phyloP scores from a whole-genome alignment of 2,888 invertebrate genomes.

The Anticlea derivata region DNA sequence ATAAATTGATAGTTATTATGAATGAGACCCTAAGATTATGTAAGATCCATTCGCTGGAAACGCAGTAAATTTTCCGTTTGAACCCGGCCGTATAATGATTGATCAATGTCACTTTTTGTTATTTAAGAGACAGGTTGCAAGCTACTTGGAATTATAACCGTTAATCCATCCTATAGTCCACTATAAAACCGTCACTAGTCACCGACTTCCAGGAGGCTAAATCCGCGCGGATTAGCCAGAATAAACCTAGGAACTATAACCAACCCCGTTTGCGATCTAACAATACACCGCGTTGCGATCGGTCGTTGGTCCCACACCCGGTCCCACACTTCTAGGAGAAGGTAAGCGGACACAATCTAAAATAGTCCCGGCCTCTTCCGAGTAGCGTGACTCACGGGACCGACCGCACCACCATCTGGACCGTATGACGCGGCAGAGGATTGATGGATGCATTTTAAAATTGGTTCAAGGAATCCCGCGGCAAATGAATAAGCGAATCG shows the following conservation, averaged over 20 bases:
- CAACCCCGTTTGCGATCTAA: slow-evolving; percentile 77
- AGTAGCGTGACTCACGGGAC: slow-evolving; percentile 77
- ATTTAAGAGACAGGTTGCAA: background rate
- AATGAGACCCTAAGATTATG: too few species aligned
- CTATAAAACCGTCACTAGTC: slow-evolving; percentile 22
- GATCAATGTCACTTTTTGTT: background rate
- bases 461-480: slow-evolving; percentile 21
- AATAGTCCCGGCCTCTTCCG: slow-evolving; percentile 80
- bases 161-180: background rate
- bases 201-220: slow-evolving; percentile 50
- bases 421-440: slow-evolving; percentile 47
- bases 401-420: slow-evolving; percentile 74
- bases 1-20: too few species aligned
- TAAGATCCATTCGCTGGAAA: too few species aligned
- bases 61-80: too few species aligned
- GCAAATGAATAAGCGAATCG: background rate
- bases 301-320: slow-evolving; percentile 79
- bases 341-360: slow-evolving; percentile 82
- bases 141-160: background rate
- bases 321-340: slow-evolving; percentile 66
- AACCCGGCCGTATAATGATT: too few species aligned
- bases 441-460: slow-evolving; percentile 33
- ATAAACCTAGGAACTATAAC: slow-evolving; percentile 68
- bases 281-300: slow-evolving; percentile 75
- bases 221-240: slow-evolving; percentile 53